Conservation (phyloP, 1,140 invertebrate species). For the Gonioctena quinquepunctata region DNA sequence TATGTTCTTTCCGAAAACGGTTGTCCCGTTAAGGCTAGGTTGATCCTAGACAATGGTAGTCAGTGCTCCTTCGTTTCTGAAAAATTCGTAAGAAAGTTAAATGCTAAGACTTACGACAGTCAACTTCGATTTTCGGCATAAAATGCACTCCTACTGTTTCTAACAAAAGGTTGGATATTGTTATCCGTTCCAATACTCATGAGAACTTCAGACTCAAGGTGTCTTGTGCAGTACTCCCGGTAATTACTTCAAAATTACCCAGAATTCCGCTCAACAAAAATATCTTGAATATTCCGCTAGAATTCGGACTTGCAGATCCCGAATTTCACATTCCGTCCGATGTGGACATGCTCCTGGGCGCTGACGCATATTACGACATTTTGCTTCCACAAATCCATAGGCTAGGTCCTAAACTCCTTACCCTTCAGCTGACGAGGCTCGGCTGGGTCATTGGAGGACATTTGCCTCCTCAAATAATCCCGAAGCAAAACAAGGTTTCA, state of each 20-base stretch:
- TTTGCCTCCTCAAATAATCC: background rate
- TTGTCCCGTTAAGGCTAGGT: background rate
- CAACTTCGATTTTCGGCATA: slow-evolving; percentile 6
- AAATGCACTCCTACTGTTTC: background rate
- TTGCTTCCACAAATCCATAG: background rate
- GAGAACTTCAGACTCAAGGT: background rate
- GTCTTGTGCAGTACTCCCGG: background rate
- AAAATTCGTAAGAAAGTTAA: background rate
- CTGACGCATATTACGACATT: slow-evolving; percentile 19
- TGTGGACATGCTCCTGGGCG: slow-evolving; percentile 19
- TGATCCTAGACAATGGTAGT: background rate
- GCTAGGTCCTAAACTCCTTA: slow-evolving; percentile 7
- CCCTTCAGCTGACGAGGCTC: slow-evolving; percentile 2
- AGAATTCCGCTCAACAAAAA: background rate
- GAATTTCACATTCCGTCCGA: background rate
- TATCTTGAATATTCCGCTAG: background rate
- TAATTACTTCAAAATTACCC: background rate
- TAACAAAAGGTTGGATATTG: slow-evolving; percentile 6
- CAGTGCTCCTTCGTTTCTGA: background rate
- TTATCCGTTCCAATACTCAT: background rate
- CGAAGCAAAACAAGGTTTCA: background rate
- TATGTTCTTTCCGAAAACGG: background rate
- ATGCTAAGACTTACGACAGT: background rate
- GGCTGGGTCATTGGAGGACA: slow-evolving; percentile 20
- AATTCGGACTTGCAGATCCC: slow-evolving; percentile 2